phyloP scores from a whole-genome alignment of 1,140 invertebrate genomes.

The Tetraneura akinire region DNA sequence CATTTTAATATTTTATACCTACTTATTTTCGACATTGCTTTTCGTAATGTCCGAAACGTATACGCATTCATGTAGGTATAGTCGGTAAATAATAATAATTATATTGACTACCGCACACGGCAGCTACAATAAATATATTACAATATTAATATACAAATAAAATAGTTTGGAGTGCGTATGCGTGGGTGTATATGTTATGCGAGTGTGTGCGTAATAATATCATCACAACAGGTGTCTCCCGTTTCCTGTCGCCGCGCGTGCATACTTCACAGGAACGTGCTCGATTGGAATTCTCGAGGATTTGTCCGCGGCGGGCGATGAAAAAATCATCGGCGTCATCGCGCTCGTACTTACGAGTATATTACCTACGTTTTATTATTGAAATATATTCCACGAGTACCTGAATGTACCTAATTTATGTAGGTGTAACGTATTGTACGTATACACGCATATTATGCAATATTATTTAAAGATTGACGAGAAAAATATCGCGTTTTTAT shows the following conservation, averaged over 20 bases:
- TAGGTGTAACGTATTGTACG: no score
- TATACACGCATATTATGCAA: no score
- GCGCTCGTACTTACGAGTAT: no score
- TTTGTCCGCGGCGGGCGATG: not conserved
- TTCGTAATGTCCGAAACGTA: not conserved
- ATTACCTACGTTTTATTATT: no score
- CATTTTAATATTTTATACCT: no score
- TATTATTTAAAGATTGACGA: no score
- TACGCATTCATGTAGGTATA: not conserved
- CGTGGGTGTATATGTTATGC: constrained; percentile 28
- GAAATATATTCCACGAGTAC: no score
- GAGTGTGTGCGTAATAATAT: not conserved
- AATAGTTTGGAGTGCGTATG: constrained; percentile 32
- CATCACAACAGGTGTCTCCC: constrained; percentile 43
- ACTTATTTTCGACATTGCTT: constrained; percentile 11
- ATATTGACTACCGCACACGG: not conserved
- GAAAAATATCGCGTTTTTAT: no score
- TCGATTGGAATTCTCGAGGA: constrained; percentile 43
- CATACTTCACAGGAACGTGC: constrained; percentile 24
- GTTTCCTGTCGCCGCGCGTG: not conserved
- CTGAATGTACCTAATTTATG: no score
- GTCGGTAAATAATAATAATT: not conserved
- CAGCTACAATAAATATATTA: not conserved
- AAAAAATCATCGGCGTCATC: constrained; percentile 36
- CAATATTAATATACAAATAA: no score